These are phyloP conservation scores for Taxidea taxus DNA, from an alignment of 2,113 vertebrate species.

Conservation along the genomic window DNA sequence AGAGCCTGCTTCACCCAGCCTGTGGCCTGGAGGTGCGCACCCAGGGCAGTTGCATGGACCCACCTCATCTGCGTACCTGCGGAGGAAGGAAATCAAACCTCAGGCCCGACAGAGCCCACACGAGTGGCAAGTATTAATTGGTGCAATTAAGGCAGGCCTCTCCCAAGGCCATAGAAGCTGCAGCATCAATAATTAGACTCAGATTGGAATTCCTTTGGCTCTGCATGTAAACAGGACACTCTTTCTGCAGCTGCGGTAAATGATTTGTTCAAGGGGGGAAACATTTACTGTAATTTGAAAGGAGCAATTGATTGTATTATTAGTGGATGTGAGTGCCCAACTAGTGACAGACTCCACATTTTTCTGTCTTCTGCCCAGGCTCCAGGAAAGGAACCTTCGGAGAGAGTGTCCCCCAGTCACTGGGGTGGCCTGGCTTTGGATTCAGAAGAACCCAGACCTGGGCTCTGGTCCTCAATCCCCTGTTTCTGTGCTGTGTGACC, in stretches of 20 bases:
- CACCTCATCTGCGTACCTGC: fast-evolving
- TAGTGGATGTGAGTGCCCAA: neutral
- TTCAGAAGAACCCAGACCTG: neutral
- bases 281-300: constrained; percentile 62
- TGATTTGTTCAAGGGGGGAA: constrained; percentile 53
- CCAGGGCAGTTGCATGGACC: fast-evolving
- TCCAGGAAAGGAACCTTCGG: neutral
- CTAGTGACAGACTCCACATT: neutral
- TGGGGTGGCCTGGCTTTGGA: neutral
- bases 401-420: neutral
- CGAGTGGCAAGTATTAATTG: constrained; percentile 66
- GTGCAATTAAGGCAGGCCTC: constrained; percentile 57
- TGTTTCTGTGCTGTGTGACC: neutral
- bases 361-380: neutral
- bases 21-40: neutral
- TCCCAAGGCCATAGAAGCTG: constrained; percentile 51
- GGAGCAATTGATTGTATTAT: constrained; percentile 49
- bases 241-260: constrained; percentile 37
- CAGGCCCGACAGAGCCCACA: neutral
- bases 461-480: neutral
- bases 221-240: constrained; percentile 52
- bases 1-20: neutral
- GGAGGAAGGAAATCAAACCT: neutral
- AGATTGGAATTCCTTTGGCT: constrained; percentile 52
- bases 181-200: constrained; percentile 53